Conservation (phyloP, 2,113 vertebrate species). For the Trichechus manatus region DNA sequence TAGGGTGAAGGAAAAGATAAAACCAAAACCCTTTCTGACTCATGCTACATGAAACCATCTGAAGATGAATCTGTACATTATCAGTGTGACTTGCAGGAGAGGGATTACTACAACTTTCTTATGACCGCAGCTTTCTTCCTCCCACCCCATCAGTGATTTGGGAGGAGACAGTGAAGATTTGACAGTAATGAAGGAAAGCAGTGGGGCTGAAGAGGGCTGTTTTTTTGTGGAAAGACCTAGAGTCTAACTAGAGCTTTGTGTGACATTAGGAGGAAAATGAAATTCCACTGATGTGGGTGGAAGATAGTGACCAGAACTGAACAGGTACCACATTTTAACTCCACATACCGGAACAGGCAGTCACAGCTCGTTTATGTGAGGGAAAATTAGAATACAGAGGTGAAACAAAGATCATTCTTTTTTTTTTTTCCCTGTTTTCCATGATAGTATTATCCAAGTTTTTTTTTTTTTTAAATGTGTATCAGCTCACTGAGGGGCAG, state of each 20-base stretch:
- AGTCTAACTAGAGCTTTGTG: not conserved
- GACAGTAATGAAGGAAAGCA: not conserved
- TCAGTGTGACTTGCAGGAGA: accelerated
- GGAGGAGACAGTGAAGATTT: not conserved
- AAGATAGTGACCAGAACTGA: not conserved
- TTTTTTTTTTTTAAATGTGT: not conserved
- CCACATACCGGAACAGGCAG: not conserved
- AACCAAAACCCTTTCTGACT: not conserved
- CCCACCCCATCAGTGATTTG: not conserved
- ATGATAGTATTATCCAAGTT: not conserved
- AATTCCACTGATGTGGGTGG: not conserved
- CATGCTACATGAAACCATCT: not conserved
- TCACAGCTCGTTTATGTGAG: not conserved
- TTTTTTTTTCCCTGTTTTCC: not conserved
- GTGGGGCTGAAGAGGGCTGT: not conserved
- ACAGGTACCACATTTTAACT: not conserved
- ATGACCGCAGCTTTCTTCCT: not conserved
- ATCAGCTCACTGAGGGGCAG: not conserved
- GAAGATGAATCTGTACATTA: not conserved
- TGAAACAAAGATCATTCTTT: not conserved
- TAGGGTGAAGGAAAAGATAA: not conserved
- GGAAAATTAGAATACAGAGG: not conserved
- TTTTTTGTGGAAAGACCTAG: not conserved
- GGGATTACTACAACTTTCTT: not conserved
- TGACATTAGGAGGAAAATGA: not conserved